Base-by-base conservation (phyloP, 2,113 vertebrate species). In the Eulemur rufifrons region DNA sequence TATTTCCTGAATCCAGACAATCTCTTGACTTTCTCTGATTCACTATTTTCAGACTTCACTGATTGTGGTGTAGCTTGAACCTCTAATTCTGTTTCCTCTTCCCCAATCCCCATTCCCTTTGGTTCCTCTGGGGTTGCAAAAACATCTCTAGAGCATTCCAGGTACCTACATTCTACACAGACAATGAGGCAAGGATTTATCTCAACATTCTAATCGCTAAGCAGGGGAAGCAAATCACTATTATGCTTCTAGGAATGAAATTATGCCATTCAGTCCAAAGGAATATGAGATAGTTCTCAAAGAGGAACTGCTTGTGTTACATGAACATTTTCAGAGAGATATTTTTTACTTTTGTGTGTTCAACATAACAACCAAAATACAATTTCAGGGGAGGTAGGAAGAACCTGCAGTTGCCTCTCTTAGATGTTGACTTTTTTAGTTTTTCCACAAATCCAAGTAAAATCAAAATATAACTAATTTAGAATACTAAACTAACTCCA, bases 401-500 rank as follows among this genome's bases (percentile, higher is more conserved):
- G 91, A 97, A 97, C 95, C 96, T 96, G 95, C 89, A 96, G 85
- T 86, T 86, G 89, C 91, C 86, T 96, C 78, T 96, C 95, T 93
- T 93, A 95, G 91, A 97, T 89, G 96, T 93, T 74, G 91, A 68
- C 85, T 96, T 96, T 95, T 97, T 96, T 95, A 92, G 85, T 92
- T 96, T 96, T 93, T 71, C 89, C 88, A 96, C 93, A 98, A 97
- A 98, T 97, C 95, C 88, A 97, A 98, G 95, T 88, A 94, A 97
- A 96, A 97, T 97, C 95, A 97, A 95, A 98, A 97, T 97, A 97
- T 39, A 97, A 92, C 97, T 83, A 95, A 97, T 97, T 98, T 98
- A 97, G 92, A 95, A 97, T 27, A 95, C 94, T 95, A 96, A 96
- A 92, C 87, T 69, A 86, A 96, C 89, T 97, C 97, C 97, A 95